Evolutionary conservation across 1,140 invertebrate genomes (phyloP).

Genomic region (Leptinotarsa lineolata): DNA sequence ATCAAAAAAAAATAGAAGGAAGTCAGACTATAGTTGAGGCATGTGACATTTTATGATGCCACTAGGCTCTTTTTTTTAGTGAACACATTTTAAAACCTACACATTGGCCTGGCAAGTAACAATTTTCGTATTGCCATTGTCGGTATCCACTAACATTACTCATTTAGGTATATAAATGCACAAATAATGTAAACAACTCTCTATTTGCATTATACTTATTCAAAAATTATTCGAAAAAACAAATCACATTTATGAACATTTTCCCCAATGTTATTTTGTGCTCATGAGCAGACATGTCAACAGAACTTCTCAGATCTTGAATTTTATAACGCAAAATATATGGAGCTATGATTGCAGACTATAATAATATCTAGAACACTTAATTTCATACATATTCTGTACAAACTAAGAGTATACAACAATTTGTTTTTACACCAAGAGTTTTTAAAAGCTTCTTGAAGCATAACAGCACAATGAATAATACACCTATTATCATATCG

Average conservation of each 20-base stretch:
- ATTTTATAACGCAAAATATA: neutral
- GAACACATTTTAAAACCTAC: constrained; percentile 25
- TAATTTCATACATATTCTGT: neutral
- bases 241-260: constrained; percentile 28
- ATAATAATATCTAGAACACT: constrained; percentile 1
- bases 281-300: neutral
- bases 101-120: constrained; percentile 25
- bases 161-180: constrained; percentile 25
- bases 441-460: too few relatives aligned
- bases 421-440: too few relatives aligned
- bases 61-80: constrained; percentile 2
- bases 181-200: constrained; percentile 28
- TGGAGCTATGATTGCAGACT: neutral
- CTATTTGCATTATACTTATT: constrained; percentile 19
- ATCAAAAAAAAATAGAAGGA: neutral
- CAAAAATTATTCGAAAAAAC: constrained; percentile 27
- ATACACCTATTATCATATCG: too few relatives aligned
- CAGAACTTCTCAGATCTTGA: constrained; percentile 2
- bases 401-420: neutral
- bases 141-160: constrained; percentile 17
- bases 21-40: neutral
- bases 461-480: too few relatives aligned
- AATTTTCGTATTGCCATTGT: constrained; percentile 21
- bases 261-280: constrained; percentile 24
- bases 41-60: neutral